Base-by-base conservation (phyloP, 1,140 invertebrate genomes). In the Atta cephalotes region DNA sequence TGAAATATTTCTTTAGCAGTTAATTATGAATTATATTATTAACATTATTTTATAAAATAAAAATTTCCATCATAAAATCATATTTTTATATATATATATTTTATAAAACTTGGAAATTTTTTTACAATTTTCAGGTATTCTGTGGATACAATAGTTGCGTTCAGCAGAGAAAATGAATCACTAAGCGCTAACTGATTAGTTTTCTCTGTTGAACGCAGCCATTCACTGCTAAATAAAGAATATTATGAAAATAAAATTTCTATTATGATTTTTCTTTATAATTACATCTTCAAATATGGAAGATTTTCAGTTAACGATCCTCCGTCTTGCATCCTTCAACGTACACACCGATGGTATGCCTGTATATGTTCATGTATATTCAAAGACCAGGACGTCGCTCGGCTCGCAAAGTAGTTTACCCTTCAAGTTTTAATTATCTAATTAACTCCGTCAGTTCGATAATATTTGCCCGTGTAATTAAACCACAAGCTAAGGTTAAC, bases 381-480 rank as follows among this genome's bases (percentile, higher is more conserved):
- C 56, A 84, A 84, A 84, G 70, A 65, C 53, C 53, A 25, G 39
- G 25, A 72, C 66, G 72, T 78, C 49, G 82, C 51, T 66, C 65
- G 72, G n/a, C 65, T 81, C 49, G 85, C 66, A 86, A 92, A 92
- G 92, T 92, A 90, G 89, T 92, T 92, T 92, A 91, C 92, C 87
- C 91, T 90, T 91, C 91, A 92, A 93, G 92, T 93, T 93, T 93
- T 92, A 93, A 93, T 93, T 93, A 93, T 93, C 92, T 92, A 93
- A 93, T 93, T 93, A 93, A 92, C 91, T 93, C 82, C 70, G 88
- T 86, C 89, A 87, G 91, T 92, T 92, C 92, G 90, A 93, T 92
- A 93, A 93, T 92, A 93, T 93, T 92, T 93, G 91, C 92, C 84
- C 88, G 87, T 90, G 91, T 92, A 93, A 92, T 93, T 93, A 93